Evolutionary conservation across 1,140 invertebrate genomes (phyloP).

Genomic region (Ostrea denselamellosa): DNA sequence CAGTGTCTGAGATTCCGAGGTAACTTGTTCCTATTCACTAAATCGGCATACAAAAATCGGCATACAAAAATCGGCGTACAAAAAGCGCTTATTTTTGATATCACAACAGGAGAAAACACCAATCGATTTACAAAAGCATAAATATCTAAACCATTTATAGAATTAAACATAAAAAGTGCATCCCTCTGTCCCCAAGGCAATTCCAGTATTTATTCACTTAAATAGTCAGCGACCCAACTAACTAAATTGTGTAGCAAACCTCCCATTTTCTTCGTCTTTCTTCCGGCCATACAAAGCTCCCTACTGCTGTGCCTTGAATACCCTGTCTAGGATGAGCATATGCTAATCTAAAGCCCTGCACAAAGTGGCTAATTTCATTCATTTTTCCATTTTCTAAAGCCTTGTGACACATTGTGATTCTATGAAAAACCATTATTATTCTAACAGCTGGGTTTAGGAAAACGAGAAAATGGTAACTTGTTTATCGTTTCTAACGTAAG

Average conservation of each 20-base stretch:
- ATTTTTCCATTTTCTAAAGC: slow-evolving; percentile 38
- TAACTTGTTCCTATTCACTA: background rate
- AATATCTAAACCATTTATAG: slow-evolving; percentile 39
- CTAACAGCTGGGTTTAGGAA: slow-evolving; percentile 39
- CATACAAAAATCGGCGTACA: background rate
- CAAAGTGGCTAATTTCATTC: slow-evolving; percentile 39
- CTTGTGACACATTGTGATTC: slow-evolving; percentile 39
- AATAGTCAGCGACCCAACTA: slow-evolving; percentile 40
- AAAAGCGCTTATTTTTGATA: background rate
- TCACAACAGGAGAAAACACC: background rate
- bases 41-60: slow-evolving; percentile 15
- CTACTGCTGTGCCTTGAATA: slow-evolving; percentile 27
- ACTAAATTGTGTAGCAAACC: slow-evolving; percentile 39
- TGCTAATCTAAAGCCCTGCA: slow-evolving; percentile 37
- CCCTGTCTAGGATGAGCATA: slow-evolving; percentile 26
- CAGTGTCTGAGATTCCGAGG: background rate
- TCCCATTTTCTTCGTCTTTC: slow-evolving; percentile 45
- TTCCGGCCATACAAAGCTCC: slow-evolving; percentile 23
- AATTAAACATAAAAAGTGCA: slow-evolving; percentile 40
- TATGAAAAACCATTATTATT: slow-evolving; percentile 40
- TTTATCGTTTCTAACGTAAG: slow-evolving; percentile 21
- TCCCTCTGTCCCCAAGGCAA: slow-evolving; percentile 23
- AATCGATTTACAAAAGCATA: slow-evolving; percentile 29
- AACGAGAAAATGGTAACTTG: slow-evolving; percentile 37
- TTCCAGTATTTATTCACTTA: slow-evolving; percentile 47